A percentile compares a stretch with the other conserved stretches of the same genome.
These are phyloP conservation scores for Raphicerus campestris DNA, from an alignment of 2,113 vertebrate species.

Conservation along the genomic window DNA sequence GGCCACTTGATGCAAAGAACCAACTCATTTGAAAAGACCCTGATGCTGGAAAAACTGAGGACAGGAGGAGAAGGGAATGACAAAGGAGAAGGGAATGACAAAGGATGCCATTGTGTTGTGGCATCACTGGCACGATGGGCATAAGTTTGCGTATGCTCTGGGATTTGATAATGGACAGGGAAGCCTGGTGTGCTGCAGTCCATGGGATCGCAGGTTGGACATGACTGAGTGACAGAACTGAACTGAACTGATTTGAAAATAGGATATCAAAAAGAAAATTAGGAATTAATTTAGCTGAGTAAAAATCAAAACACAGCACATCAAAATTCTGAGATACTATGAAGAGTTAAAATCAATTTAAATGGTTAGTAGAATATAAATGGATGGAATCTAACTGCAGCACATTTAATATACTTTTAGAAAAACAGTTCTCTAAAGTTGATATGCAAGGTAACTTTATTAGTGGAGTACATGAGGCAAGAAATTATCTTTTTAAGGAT, in stretches of 20 bases:
- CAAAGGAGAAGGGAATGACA: neutral
- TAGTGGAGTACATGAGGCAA: neutral
- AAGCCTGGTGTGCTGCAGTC: neutral
- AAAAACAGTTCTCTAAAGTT: neutral
- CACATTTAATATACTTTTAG: neutral
- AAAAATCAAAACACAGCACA: neutral
- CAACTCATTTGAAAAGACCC: neutral
- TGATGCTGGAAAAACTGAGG: neutral
- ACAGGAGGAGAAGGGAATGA: neutral
- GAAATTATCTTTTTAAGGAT: neutral
- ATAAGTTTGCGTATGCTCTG: neutral
- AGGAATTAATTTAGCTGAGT: neutral
- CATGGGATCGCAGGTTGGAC: fast-evolving
- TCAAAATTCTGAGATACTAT: neutral
- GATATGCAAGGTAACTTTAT: neutral
- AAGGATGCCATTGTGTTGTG: neutral
- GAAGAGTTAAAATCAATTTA: neutral
- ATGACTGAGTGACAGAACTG: neutral
- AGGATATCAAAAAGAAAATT: neutral
- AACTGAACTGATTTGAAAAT: neutral
- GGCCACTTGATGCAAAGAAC: neutral
- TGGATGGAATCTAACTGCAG: neutral
- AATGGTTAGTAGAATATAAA: neutral
- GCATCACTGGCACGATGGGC: neutral
- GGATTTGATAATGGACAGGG: neutral